Evolutionary conservation across 2,888 invertebrate genomes (phyloP).

Genomic region (Empis stercorea): DNA sequence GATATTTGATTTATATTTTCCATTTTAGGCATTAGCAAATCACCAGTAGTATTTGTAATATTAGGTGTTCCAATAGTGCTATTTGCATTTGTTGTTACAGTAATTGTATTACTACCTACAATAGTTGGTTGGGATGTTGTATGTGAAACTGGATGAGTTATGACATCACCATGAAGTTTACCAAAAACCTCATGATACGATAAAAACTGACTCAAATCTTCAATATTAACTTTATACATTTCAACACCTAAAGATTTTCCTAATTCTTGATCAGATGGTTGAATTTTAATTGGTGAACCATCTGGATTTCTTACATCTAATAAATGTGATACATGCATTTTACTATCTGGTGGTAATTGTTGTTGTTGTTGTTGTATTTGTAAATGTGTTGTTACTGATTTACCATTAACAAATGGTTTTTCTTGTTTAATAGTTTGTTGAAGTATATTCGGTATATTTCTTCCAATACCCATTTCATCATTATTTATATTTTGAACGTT

Average conservation of each 20-base stretch:
- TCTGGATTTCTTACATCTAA: conserved; percentile 53
- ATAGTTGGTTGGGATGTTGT: conserved; percentile 23
- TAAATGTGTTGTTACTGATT: conserved; percentile 8
- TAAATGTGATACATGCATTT: conserved; percentile 21
- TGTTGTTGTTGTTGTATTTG: conserved; percentile 9
- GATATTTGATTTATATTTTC: conserved; percentile 20
- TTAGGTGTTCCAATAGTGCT: conserved; percentile 18
- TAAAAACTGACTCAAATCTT: conserved; percentile 69
- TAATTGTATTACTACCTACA: conserved; percentile 17
- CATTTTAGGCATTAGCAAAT: conserved; percentile 35
- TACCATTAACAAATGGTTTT: conserved; percentile 11
- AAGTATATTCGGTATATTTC: background rate
- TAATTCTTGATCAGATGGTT: conserved; percentile 42
- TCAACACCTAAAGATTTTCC: conserved; percentile 44
- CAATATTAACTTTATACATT: conserved; percentile 71
- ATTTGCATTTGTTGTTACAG: conserved; percentile 12
- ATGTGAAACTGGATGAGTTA: conserved; percentile 35
- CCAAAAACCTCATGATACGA: conserved; percentile 80
- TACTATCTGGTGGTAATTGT: conserved; percentile 10
- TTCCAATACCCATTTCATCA: conserved; percentile 13
- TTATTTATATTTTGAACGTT: conserved; percentile 17
- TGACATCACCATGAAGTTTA: conserved; percentile 41
- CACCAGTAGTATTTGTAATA: conserved; percentile 19
- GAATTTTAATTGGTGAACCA: conserved; percentile 59
- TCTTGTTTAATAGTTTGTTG: conserved; percentile 10